Conservation (phyloP, 2,113 vertebrate genomes). For the Sapajus apella region DNA sequence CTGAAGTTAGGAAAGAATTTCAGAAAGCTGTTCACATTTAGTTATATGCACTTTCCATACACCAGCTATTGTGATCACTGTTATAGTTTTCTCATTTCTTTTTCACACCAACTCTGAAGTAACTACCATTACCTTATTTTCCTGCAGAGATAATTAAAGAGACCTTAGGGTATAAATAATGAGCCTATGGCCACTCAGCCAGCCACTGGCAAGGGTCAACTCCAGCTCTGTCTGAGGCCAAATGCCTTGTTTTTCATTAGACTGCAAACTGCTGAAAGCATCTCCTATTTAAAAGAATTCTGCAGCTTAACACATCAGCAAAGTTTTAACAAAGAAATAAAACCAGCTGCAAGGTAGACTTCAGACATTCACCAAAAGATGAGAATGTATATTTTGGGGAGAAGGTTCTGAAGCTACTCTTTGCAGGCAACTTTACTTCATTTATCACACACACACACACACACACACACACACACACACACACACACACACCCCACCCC, state of each 20-base stretch:
- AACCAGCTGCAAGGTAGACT: not conserved
- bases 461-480: not conserved
- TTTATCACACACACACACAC: not conserved
- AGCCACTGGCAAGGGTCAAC: not conserved
- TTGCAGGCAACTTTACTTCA: not conserved
- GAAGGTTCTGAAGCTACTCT: not conserved
- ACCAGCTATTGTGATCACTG: not conserved
- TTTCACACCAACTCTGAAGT: not conserved
- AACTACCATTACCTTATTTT: not conserved
- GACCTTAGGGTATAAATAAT: not conserved
- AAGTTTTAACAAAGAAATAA: slow-evolving; percentile 23
- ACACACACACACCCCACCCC: no score
- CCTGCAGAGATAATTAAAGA: not conserved
- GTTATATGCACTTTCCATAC: not conserved
- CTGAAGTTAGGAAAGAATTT: not conserved
- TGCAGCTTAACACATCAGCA: not conserved
- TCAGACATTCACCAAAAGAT: not conserved
- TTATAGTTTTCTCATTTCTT: not conserved
- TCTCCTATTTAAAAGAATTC: not conserved
- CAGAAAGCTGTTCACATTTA: not conserved
- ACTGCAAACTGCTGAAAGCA: not conserved
- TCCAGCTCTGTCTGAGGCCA: not conserved
- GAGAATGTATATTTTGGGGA: not conserved
- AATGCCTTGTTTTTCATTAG: not conserved
- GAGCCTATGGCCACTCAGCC: not conserved